Percentiles rank a stretch among this genome's conserved stretches.
Evolutionary conservation across 2,888 invertebrate species (phyloP).

Genomic region (Craniophora ligustri): DNA sequence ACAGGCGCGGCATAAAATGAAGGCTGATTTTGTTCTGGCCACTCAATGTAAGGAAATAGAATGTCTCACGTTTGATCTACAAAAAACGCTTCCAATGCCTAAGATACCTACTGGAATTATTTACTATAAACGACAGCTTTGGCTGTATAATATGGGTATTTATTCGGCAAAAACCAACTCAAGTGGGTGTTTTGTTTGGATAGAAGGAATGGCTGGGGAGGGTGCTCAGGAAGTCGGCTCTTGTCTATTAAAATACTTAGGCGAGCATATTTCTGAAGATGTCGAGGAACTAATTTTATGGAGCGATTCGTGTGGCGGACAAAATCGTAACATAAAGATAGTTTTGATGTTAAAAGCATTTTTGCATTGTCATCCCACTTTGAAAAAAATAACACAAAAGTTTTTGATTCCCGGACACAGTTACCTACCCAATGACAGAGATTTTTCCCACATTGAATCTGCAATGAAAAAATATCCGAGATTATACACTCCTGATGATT

Average conservation of each 20-base stretch:
- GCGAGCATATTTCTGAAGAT: constrained; percentile 23
- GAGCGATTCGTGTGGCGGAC: constrained; percentile 24
- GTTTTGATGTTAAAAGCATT: constrained; percentile 21
- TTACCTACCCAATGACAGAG: constrained; percentile 28
- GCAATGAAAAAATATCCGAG: constrained; percentile 23
- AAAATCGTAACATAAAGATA: constrained; percentile 26
- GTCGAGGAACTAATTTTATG: constrained; percentile 21
- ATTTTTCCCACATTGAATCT: constrained; percentile 22
- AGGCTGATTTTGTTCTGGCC: constrained; percentile 28
- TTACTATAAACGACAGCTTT: constrained; percentile 27
- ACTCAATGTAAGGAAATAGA: constrained; percentile 34
- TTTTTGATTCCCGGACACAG: constrained; percentile 20
- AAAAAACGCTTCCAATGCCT: constrained; percentile 22
- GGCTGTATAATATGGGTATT: constrained; percentile 17
- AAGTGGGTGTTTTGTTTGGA: constrained; percentile 13
- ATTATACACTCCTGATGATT: constrained; percentile 22
- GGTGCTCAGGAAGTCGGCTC: constrained; percentile 5
- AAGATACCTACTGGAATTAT: constrained; percentile 19
- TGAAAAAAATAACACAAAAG: constrained; percentile 15
- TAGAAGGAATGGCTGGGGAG: constrained; percentile 12
- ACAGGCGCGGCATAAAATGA: constrained; percentile 25
- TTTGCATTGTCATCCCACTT: constrained; percentile 28
- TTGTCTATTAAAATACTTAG: constrained; percentile 27
- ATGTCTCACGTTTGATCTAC: constrained; percentile 29
- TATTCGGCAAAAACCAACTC: constrained; percentile 8